These are phyloP conservation scores for Lamprologus ornatipinnis DNA, from an alignment of 2,113 vertebrate species.

Conservation along the genomic window DNA sequence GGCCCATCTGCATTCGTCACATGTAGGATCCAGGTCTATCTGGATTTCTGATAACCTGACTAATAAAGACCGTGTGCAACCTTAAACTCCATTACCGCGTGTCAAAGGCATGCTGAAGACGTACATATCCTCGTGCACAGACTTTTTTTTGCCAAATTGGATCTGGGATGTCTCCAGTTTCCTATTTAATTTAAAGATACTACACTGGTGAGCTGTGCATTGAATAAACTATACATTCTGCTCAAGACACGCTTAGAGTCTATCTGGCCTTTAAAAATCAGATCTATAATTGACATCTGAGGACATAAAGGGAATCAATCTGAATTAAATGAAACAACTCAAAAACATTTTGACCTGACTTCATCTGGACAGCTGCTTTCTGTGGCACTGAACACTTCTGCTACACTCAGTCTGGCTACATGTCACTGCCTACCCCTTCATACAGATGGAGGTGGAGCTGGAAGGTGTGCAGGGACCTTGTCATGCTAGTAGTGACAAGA, in stretches of 20 bases:
- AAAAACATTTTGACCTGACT: not conserved
- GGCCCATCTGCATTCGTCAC: not conserved
- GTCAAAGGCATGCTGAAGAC: not conserved
- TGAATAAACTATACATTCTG: not conserved
- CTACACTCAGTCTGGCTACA: not conserved
- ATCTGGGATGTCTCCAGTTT: not conserved
- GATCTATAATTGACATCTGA: not conserved
- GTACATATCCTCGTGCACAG: not conserved
- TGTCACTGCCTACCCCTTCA: not conserved
- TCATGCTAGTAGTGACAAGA: too few species aligned
- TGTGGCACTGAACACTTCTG: not conserved
- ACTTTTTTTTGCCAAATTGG: not conserved
- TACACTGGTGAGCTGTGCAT: not conserved
- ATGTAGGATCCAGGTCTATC: not conserved
- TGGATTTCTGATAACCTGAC: not conserved
- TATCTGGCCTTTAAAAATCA: not conserved
- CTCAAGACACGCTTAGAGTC: rapidly evolving
- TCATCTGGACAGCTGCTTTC: not conserved
- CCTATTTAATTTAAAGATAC: not conserved
- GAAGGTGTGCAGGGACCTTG: not conserved
- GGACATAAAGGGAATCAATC: not conserved
- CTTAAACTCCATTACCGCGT: rapidly evolving
- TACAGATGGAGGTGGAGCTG: not conserved
- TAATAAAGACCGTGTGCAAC: not conserved
- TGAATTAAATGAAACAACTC: not conserved